phyloP scores from a whole-genome alignment of 2,888 invertebrate genomes.

The Creontiades dilutus region DNA sequence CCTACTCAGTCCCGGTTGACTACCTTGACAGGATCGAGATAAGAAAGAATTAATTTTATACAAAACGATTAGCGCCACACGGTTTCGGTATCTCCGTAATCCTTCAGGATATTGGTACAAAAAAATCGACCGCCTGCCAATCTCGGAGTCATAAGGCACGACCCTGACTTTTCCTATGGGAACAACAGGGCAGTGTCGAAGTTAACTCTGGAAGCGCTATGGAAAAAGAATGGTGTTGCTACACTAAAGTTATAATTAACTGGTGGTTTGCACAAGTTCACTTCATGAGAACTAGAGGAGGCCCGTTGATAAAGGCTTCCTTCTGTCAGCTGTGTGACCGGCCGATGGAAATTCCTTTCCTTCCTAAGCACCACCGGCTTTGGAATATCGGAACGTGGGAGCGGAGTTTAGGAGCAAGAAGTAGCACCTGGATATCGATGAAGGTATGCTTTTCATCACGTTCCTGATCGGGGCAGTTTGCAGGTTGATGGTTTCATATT shows the following conservation, averaged over 20 bases:
- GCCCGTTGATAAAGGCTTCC: not conserved
- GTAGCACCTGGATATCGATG: not conserved
- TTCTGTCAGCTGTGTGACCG: slow-evolving; percentile 21
- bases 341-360: slow-evolving; percentile 35
- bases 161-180: slow-evolving; percentile 33
- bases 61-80: not conserved
- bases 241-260: slow-evolving; percentile 4
- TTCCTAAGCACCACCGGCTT: slow-evolving; percentile 3
- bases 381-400: slow-evolving; percentile 7
- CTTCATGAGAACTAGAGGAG: slow-evolving; percentile 16
- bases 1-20: no score
- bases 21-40: no score
- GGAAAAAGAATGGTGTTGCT: not conserved
- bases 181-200: not conserved
- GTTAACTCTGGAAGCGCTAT: not conserved
- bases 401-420: not conserved
- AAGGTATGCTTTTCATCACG: not conserved
- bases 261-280: slow-evolving; percentile 9
- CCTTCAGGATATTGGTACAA: not conserved
- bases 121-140: not conserved
- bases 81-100: not conserved
- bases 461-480: not conserved
- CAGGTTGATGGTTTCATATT: no score
- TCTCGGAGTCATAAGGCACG: slow-evolving; percentile 17
- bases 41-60: not conserved